Conservation (phyloP, 64 coral and sea anemone species). For the Montipora cactus region DNA sequence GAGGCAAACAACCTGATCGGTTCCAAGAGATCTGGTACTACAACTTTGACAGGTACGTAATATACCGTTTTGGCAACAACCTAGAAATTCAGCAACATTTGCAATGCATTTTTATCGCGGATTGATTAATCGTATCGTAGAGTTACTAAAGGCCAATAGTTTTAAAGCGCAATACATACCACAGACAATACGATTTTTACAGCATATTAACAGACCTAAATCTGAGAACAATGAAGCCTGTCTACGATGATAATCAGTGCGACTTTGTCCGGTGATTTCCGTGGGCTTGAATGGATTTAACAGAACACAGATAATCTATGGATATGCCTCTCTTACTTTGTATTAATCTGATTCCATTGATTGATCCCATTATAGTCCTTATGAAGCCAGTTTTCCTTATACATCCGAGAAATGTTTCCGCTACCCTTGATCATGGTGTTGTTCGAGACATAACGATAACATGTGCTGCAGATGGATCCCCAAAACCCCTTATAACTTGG, state of each 20-base stretch:
- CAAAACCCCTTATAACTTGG: slow-evolving; percentile 1
- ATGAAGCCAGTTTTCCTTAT: slow-evolving; percentile 8
- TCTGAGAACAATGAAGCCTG: too few relatives aligned
- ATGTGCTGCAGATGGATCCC: slow-evolving; percentile 10
- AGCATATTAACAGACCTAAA: too few relatives aligned
- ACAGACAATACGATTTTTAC: too few relatives aligned
- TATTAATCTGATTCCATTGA: not conserved
- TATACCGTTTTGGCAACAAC: not conserved
- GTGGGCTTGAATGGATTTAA: too few relatives aligned
- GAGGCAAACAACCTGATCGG: slow-evolving; percentile 20
- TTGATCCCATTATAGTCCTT: not conserved
- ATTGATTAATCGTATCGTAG: too few relatives aligned
- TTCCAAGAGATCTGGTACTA: not conserved
- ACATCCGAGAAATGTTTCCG: not conserved
- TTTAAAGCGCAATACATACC: too few relatives aligned
- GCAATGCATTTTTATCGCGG: too few relatives aligned
- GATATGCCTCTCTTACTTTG: not conserved
- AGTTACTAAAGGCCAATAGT: too few relatives aligned
- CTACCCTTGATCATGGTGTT: not conserved
- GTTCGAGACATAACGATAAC: not conserved
- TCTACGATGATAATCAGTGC: too few relatives aligned
- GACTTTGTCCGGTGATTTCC: too few relatives aligned
- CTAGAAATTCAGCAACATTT: too few relatives aligned
- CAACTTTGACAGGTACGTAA: not conserved
- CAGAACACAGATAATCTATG: too few relatives aligned